Conservation (phyloP, 2,888 invertebrate genomes). For the Antheraea assamensis region DNA sequence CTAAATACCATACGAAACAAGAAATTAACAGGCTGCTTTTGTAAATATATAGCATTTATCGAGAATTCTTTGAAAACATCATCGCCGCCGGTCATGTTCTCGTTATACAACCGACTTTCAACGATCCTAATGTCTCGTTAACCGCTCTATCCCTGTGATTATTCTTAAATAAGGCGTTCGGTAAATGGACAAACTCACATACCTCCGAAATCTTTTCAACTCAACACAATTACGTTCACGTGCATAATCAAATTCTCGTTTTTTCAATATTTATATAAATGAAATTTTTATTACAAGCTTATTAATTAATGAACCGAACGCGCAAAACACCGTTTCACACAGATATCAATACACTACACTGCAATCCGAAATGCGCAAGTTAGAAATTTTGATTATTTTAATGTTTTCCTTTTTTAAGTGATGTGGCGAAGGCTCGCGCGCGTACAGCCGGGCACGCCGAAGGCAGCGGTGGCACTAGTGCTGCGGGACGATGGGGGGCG, state of each 20-base stretch:
- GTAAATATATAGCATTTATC: not conserved
- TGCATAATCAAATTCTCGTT: conserved; percentile 57
- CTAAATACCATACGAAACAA: not conserved
- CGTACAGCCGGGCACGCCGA: conserved; percentile 53
- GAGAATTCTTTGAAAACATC: not conserved
- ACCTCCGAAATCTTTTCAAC: conserved; percentile 73
- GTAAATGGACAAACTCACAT: conserved; percentile 38
- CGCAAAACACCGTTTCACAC: conserved; percentile 19
- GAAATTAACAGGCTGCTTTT: not conserved
- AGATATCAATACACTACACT: conserved; percentile 59
- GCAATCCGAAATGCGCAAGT: conserved; percentile 67
- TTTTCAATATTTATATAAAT: conserved; percentile 36
- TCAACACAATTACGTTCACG: conserved; percentile 59
- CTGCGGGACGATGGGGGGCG: conserved; percentile 41
- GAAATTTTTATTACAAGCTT: conserved; percentile 26
- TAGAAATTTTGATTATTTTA: conserved; percentile 31
- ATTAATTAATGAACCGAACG: conserved; percentile 31
- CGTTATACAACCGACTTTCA: not conserved
- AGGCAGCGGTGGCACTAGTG: conserved; percentile 64
- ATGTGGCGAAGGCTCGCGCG: conserved; percentile 42
- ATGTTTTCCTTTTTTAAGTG: conserved; percentile 43
- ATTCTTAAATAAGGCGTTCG: not conserved
- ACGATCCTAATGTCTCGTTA: conserved; percentile 9
- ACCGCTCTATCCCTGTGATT: conserved; percentile 1
- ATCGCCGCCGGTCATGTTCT: conserved; percentile 2